Evolutionary conservation across 2,888 invertebrate genomes (phyloP).

Genomic region (Agrotis exclamationis): DNA sequence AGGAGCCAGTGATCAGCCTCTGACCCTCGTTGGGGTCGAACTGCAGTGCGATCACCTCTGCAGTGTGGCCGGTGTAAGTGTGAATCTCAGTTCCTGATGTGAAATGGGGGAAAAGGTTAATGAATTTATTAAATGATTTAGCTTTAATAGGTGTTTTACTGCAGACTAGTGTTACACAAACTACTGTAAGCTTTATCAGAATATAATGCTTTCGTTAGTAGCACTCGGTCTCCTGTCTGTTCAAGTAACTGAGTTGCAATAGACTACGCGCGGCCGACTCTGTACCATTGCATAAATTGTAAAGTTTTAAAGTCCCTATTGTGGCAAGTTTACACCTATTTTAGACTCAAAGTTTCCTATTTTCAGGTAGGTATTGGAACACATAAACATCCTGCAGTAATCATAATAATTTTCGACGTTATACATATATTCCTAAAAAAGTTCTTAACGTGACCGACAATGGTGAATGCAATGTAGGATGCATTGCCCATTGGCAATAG

Average conservation of each 20-base stretch:
- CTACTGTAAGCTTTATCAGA: no score
- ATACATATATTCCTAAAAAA: not conserved
- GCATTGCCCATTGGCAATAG: no score
- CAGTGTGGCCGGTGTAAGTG: slow-evolving; percentile 93
- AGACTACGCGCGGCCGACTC: no score
- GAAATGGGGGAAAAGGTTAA: slow-evolving; percentile 12
- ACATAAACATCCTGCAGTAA: not conserved
- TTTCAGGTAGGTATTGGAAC: not conserved
- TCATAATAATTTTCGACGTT: not conserved
- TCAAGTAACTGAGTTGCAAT: no score
- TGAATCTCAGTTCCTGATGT: slow-evolving; percentile 92
- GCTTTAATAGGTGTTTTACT: no score
- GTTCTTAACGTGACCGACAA: not conserved
- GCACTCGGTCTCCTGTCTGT: no score
- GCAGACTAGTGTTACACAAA: no score
- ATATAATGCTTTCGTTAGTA: no score
- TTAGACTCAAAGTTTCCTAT: not conserved
- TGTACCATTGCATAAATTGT: no score
- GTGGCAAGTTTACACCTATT: not conserved
- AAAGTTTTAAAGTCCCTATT: no score
- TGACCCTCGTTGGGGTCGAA: slow-evolving; percentile 93
- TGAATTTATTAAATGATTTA: no score
- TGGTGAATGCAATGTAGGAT: no score
- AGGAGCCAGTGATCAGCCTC: slow-evolving; percentile 94
- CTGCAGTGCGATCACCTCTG: slow-evolving; percentile 94